Evolutionary conservation across 1,140 invertebrate genomes (phyloP).

Genomic region (Bactericera cockerelli): DNA sequence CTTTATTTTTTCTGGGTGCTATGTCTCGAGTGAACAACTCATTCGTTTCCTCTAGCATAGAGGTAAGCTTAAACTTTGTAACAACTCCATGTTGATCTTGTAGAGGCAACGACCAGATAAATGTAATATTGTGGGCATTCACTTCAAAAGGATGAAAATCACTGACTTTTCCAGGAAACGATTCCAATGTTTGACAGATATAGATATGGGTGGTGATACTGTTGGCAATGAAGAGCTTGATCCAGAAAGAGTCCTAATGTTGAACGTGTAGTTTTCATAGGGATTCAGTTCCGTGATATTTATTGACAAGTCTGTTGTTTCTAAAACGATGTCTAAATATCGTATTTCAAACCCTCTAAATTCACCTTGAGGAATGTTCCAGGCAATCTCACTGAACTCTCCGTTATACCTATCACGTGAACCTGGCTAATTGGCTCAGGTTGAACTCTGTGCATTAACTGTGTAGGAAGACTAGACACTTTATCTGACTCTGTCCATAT

Average conservation of each 20-base stretch:
- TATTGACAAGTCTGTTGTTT: conserved; percentile 54
- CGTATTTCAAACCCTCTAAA: conserved; percentile 76
- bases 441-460: conserved; percentile 64
- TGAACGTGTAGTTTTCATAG: conserved; percentile 76
- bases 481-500: conserved; percentile 76
- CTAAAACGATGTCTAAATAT: conserved; percentile 55
- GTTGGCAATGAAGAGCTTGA: conserved; percentile 54
- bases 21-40: conserved; percentile 47
- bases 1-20: conserved; percentile 45
- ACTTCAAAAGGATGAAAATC: conserved; percentile 59
- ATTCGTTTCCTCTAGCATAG: conserved; percentile 41
- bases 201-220: conserved; percentile 56
- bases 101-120: conserved; percentile 61
- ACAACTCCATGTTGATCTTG: conserved; percentile 70
- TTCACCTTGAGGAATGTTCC: conserved; percentile 66
- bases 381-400: conserved; percentile 61
- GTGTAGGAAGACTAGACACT: conserved; percentile 63
- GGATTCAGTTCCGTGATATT: conserved; percentile 57
- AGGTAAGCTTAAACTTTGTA: conserved; percentile 65
- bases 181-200: conserved; percentile 67
- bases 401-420: conserved; percentile 56
- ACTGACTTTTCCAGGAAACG: conserved; percentile 57
- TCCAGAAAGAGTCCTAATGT: conserved; percentile 64
- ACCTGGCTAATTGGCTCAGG: conserved; percentile 68
- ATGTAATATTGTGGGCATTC: conserved; percentile 60